Evolutionary conservation across 2,888 invertebrate genomes (phyloP), one percentile per base, ranked within the genome.

Genomic region (Endomychus coccineus): DNA sequence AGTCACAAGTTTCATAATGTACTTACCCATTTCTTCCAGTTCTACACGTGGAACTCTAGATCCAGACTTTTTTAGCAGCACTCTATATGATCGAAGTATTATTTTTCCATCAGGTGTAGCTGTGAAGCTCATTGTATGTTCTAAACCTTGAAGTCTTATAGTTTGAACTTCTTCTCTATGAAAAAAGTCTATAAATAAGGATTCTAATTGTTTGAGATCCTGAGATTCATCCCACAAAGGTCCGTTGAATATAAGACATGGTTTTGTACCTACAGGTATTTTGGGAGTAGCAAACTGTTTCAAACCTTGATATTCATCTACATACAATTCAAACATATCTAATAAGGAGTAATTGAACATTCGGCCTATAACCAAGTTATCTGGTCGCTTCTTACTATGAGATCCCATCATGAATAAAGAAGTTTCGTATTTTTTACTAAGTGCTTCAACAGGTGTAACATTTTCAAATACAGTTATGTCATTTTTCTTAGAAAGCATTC

Each of bases 321-420:
- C 77, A 7, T 92, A 90, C 36, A 98, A 75, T 67, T 99, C 98
- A 38, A 91, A 77, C 94, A 98, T 95, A 60, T 99, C 98, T 37
- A 98, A 68, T 16, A 98, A 69, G 38, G 84, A 83, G 55, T 84
- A 78, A 64, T 98, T 89, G 65, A 81, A 96, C 58, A 86, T 81
- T 48, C 98, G 75, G 1, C 94, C 95, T 34, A 96, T 61, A 16
- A 95, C 71, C 27, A 97, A 65, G 67, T 95, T 96, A 59, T 95
- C 78, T 0, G 96, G 96, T 9, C 95, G 73, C 61, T 98, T 98
- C 66, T 98, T 98, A 32, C 83, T 88, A 58, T 95, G 88, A 1
- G 87, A 86, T 2, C 85, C 90, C 59, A 95, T 84, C 45, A 87
- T 77, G 66, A 98, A 98, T 16, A 97, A 64, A 0, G 94, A 80